These are phyloP conservation scores for Amblyopsis rosae DNA, from an alignment of 2,113 vertebrate genomes.

Conservation along the genomic window DNA sequence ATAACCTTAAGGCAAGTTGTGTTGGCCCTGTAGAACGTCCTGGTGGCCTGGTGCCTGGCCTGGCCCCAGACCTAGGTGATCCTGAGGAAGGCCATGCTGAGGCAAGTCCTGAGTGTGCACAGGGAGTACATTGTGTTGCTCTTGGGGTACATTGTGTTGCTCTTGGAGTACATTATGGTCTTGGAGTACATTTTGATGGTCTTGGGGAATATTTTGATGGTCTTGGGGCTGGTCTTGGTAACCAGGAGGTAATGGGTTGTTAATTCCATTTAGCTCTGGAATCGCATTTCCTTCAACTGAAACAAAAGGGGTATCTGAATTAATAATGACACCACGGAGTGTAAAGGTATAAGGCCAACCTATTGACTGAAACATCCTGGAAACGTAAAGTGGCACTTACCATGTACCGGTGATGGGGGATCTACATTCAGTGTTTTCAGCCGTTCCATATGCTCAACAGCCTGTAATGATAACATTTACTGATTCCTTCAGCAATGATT, in stretches of 20 bases:
- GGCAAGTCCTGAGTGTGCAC: constrained; percentile 29
- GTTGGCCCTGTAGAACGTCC: constrained; percentile 51
- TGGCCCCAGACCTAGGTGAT: constrained; percentile 58
- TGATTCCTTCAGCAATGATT: neutral
- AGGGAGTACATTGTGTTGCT: constrained; percentile 13
- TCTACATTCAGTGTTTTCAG: constrained; percentile 84
- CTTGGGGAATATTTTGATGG: constrained; percentile 33
- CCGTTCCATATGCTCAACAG: constrained; percentile 90
- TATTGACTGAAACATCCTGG: constrained; percentile 4
- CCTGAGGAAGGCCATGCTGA: constrained; percentile 52
- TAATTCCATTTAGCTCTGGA: constrained; percentile 40
- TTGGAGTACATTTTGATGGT: constrained; percentile 38
- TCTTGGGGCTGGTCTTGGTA: constrained; percentile 43
- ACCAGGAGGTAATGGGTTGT: constrained; percentile 44
- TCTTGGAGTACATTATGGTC: constrained; percentile 34
- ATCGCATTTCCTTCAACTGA: constrained; percentile 68
- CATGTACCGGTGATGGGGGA: constrained; percentile 75
- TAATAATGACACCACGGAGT: neutral
- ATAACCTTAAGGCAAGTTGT: constrained; percentile 45
- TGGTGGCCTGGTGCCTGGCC: constrained; percentile 64
- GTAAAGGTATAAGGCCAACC: neutral
- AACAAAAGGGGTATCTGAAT: constrained; percentile 11
- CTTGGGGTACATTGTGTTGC: constrained; percentile 44
- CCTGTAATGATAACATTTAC: constrained; percentile 70
- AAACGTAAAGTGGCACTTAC: constrained; percentile 59